A percentile compares a stretch with the other conserved stretches of the same genome.
Conservation (phyloP, 2,797 vertebrate species). For the Sebastes jordani region DNA sequence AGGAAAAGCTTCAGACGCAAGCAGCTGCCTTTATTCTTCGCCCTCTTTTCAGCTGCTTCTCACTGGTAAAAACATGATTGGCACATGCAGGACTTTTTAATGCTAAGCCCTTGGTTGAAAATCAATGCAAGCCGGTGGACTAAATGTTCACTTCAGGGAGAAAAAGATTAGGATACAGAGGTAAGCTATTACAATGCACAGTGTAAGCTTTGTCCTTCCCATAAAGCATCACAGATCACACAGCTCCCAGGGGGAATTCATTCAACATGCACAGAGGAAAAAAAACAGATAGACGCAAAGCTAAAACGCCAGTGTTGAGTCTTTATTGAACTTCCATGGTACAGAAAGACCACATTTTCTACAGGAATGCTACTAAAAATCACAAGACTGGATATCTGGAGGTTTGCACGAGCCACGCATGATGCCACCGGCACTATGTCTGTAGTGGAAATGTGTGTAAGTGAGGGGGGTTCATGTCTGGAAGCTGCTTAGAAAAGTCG, state of each 20-base stretch:
- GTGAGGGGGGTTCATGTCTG: constrained; percentile 45
- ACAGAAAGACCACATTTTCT: constrained; percentile 80
- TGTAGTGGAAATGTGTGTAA: constrained; percentile 57
- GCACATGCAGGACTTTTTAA: constrained; percentile 57
- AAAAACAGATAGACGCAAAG: constrained; percentile 64
- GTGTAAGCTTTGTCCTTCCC: constrained; percentile 65
- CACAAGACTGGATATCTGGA: constrained; percentile 76
- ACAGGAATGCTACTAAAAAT: constrained; percentile 79
- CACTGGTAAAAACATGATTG: constrained; percentile 60
- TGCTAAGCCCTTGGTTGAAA: constrained; percentile 54
- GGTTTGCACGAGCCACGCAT: constrained; percentile 70
- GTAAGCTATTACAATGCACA: constrained; percentile 70
- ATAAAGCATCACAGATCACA: constrained; percentile 57
- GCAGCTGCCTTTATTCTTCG: constrained; percentile 40
- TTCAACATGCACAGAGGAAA: constrained; percentile 57
- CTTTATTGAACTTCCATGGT: constrained; percentile 82
- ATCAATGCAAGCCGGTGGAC: constrained; percentile 61
- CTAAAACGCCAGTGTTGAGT: constrained; percentile 77
- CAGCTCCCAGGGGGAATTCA: constrained; percentile 48
- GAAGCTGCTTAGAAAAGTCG: constrained; percentile 67
- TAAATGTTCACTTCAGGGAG: constrained; percentile 65
- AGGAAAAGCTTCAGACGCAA: constrained; percentile 51
- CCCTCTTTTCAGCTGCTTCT: constrained; percentile 43
- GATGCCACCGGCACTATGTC: constrained; percentile 73
- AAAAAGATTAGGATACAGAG: constrained; percentile 61